Conservation (phyloP, 2,797 vertebrate species). For the Remorina albescens region DNA sequence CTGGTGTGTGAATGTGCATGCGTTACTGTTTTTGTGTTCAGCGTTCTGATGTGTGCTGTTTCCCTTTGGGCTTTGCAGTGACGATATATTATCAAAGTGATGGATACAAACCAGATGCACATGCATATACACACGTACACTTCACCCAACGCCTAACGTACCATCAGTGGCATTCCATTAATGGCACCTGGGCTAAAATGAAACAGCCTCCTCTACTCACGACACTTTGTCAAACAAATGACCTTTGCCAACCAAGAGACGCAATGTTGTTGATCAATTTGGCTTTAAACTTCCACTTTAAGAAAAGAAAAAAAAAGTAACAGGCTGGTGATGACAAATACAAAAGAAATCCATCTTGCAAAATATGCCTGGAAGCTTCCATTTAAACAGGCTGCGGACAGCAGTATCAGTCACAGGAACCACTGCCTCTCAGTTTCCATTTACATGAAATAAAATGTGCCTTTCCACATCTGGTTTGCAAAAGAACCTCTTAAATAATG, state of each 20-base stretch:
- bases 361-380: slow-evolving; percentile 78
- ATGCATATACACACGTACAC: slow-evolving; percentile 42
- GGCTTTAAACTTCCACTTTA: slow-evolving; percentile 77
- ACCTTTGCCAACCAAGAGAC: slow-evolving; percentile 68
- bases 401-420: slow-evolving; percentile 69
- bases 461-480: slow-evolving; percentile 39
- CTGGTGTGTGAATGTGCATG: slow-evolving; percentile 2
- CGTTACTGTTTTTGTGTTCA: slow-evolving; percentile 15
- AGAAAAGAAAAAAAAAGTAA: slow-evolving; percentile 45
- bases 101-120: slow-evolving; percentile 60
- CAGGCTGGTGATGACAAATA: slow-evolving; percentile 66
- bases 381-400: slow-evolving; percentile 72
- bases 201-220: slow-evolving; percentile 76
- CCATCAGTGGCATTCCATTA: slow-evolving; percentile 74
- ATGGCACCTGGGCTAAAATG: slow-evolving; percentile 61
- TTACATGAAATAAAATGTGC: slow-evolving; percentile 50
- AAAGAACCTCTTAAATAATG: slow-evolving; percentile 39
- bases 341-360: slow-evolving; percentile 79
- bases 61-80: slow-evolving; percentile 50
- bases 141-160: slow-evolving; percentile 52
- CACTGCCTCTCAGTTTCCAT: slow-evolving; percentile 55
- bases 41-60: slow-evolving; percentile 32
- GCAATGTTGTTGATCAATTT: slow-evolving; percentile 77
- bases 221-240: slow-evolving; percentile 81
- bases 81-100: slow-evolving; percentile 70